Evolutionary conservation across 2,888 invertebrate species (phyloP), one percentile per base, ranked within the genome.

Genomic region (Dynastes maya): DNA sequence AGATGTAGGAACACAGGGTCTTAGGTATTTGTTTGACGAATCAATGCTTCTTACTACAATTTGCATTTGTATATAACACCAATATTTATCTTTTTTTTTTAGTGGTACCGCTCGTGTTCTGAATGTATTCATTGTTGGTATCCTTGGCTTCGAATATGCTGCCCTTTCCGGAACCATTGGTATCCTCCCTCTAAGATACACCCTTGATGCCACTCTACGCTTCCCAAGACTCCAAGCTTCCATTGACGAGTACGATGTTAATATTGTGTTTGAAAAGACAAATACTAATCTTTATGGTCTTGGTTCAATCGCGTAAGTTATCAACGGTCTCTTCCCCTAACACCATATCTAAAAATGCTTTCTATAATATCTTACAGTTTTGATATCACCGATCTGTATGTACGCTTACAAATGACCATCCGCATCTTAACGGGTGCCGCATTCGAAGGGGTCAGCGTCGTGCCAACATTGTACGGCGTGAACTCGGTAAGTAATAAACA

Each of bases 151-250:
- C 32, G 67, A 51, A 27, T 16, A 55, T 0, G 9, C 16, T 22
- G 29, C 16, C 9, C 0, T 70, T 8, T 58, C 53, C 11, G 77
- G 77, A 32, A 58, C 61, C 22, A 55, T 77, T 40, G 77, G 77
- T 29, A 37, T 77, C 16, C 40, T 77, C 27, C 77, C 77, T 70
- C 77, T 63, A 77, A 77, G 77, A 22, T 77, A 77, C 77, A 61
- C 29, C 45, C 40, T 77, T 9, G 40, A 16, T 11, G 37, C 65
- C 13, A 61, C 68, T 8, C 37, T 70, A 27, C 16, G 8, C 5
- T 77, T 77, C 61, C 68, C 70, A 29, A 61, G 2, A 5, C 53
- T 70, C 3, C 40, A 58, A 37, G 4, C 11, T n/a, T 37, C 45
- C 2, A 32, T 37, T 45, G 70, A 58, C 45, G 2, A 1, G 16